These are phyloP conservation scores for Myodes glareolus DNA, from an alignment of 2,113 vertebrate species.

Conservation along the genomic window DNA sequence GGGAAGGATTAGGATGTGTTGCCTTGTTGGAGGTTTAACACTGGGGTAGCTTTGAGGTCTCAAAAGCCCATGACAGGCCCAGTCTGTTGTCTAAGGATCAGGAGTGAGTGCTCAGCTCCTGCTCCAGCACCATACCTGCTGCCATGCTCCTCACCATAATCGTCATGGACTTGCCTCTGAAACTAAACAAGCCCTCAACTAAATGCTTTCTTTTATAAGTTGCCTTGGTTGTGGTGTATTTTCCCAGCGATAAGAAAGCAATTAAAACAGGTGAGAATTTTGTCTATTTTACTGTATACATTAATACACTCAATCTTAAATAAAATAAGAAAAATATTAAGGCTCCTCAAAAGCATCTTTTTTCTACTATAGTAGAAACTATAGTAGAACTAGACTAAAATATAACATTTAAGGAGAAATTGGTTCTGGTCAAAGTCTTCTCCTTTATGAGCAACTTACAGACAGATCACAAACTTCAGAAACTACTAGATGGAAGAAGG, in stretches of 20 bases:
- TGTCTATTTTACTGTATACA: not conserved
- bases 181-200: not conserved
- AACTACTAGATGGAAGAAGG: accelerated
- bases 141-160: not conserved
- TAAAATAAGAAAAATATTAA: not conserved
- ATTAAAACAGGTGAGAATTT: not conserved
- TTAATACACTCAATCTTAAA: slow-evolving; percentile 18
- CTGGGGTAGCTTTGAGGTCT: not conserved
- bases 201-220: not conserved
- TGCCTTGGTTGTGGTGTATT: not conserved
- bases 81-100: not conserved
- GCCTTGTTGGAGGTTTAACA: not conserved
- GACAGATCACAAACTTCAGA: not conserved
- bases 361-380: not conserved
- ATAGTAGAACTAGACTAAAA: not conserved
- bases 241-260: not conserved
- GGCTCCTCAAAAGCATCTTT: not conserved
- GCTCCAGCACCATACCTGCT: not conserved
- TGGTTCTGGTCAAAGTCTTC: not conserved
- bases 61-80: not conserved
- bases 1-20: not conserved
- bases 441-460: not conserved
- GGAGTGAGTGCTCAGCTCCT: not conserved
- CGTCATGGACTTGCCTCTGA: not conserved
- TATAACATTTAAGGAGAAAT: not conserved